Base-by-base conservation (phyloP, 2,888 invertebrate species). In the Dusona sp. region DNA sequence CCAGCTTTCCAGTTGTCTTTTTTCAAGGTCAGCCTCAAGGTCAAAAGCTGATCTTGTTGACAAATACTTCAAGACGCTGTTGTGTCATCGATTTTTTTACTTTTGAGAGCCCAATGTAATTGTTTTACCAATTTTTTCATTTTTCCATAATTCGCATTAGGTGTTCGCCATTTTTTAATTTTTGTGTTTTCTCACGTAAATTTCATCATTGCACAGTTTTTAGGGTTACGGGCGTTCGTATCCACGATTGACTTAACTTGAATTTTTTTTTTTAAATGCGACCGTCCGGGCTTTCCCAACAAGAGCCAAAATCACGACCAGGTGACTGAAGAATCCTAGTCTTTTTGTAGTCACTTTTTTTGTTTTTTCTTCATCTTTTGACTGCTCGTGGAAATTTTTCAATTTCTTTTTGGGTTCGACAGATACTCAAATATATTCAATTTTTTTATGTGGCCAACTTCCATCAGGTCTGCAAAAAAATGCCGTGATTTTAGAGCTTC, bases 21-120 rank as follows among this genome's bases (percentile, higher is more conserved):
- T 36, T 67, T 38, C 38, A 67, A 67, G 36, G 67, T 67, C 67
- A 67, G 67, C 67, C 9, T 38, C 36, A 67, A 22, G 67, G 19
- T 67, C 36, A 38, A 38, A 38, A 22, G 36, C 11, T 22, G 38
- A 38, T 38, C 36, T 36, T 67, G 65, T 65, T n/a, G 36, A 36
- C 19, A 65, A 38, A 38, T 65, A 33, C 36, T 36, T n/a, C n/a
- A 11, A 38, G n/a, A 36, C 9, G 36, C n/a, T 0, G 9, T 16
- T 8, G n/a, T 38, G 67, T 38, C 67, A 9, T 67, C 33, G n/a
- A 67, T 19, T 67, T 36, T 6, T 3, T 1, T 65, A 25, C 11
- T n/a, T n/a, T n/a, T n/a, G n/a, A n/a, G n/a, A n/a, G n/a, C n/a
- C n/a, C n/a, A n/a, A n/a, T n/a, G n/a, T n/a, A n/a, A n/a, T n/a